Percentiles rank a stretch among this genome's conserved stretches.
Evolutionary conservation across 2,797 vertebrate species (phyloP).

Genomic region (Hyperoplus immaculatus): DNA sequence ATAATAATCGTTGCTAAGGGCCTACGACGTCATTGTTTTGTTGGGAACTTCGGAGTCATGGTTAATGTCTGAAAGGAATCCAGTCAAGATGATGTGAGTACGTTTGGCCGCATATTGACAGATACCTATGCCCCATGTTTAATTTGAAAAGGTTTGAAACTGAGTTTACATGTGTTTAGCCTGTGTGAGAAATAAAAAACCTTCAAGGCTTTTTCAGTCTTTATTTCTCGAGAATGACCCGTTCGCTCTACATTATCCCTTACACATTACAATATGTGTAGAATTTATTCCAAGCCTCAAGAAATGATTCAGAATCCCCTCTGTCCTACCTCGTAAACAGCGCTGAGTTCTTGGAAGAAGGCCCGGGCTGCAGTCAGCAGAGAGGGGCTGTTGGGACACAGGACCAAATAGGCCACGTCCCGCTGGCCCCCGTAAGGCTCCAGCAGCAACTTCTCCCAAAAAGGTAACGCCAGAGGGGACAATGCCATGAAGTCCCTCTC

Average conservation of each 20-base stretch:
- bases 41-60: too few relatives aligned
- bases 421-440: slow-evolving; percentile 96
- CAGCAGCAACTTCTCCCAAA: slow-evolving; percentile 97
- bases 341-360: slow-evolving; percentile 98
- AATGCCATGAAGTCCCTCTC: slow-evolving; percentile 95
- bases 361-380: slow-evolving; percentile 92
- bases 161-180: too few relatives aligned
- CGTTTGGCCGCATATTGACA: too few relatives aligned
- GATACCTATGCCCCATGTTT: too few relatives aligned
- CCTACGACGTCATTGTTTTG: too few relatives aligned
- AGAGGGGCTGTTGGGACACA: slow-evolving; percentile 95
- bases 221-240: too few relatives aligned
- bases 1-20: too few relatives aligned
- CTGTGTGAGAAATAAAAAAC: too few relatives aligned
- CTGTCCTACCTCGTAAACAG: slow-evolving; percentile 93
- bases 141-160: too few relatives aligned
- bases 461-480: slow-evolving; percentile 95
- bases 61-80: too few relatives aligned
- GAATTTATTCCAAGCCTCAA: not conserved
- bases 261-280: not conserved
- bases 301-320: not conserved
- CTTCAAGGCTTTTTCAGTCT: too few relatives aligned
- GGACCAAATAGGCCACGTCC: slow-evolving; percentile 95
- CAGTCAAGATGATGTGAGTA: too few relatives aligned
- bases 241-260: not conserved